Evolutionary conservation across 1,140 invertebrate species (phyloP).

Genomic region (Cydia fagiglandana): DNA sequence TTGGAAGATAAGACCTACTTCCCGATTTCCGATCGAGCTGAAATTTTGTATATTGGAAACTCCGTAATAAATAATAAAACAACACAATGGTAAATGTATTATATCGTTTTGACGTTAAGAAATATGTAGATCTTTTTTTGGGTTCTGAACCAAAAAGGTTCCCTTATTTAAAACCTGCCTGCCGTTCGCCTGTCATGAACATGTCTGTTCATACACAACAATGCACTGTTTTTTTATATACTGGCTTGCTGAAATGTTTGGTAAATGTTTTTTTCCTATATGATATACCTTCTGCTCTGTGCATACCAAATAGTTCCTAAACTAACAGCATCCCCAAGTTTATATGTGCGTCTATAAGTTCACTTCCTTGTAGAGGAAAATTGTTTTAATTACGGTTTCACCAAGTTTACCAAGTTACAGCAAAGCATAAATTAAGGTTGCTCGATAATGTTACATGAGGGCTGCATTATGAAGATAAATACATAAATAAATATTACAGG

Average conservation of each 20-base stretch:
- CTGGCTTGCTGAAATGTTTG: background rate
- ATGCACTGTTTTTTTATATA: background rate
- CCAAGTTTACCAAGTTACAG: slow-evolving; percentile 38
- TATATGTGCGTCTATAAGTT: slow-evolving; percentile 63
- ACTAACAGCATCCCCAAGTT: background rate
- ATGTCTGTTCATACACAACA: background rate
- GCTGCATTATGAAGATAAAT: slow-evolving; percentile 23
- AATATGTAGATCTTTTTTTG: too few species aligned
- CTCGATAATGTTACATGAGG: slow-evolving; percentile 17
- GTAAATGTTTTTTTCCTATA: too few species aligned
- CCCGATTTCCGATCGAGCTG: too few species aligned
- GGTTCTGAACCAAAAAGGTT: too few species aligned
- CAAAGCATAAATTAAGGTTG: background rate
- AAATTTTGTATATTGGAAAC: too few species aligned
- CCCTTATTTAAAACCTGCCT: too few species aligned
- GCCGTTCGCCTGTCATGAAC: background rate
- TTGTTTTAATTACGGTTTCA: slow-evolving; percentile 59
- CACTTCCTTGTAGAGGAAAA: slow-evolving; percentile 50
- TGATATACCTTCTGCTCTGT: background rate
- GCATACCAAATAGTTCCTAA: background rate
- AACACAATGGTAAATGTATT: too few species aligned
- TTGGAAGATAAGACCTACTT: too few species aligned
- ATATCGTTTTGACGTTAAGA: too few species aligned
- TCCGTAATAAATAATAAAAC: too few species aligned
- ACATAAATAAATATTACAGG: too few species aligned